Evolutionary conservation across 2,888 invertebrate genomes (phyloP), one percentile per base, ranked within the genome.

Genomic region (Oscheius myriophilus): DNA sequence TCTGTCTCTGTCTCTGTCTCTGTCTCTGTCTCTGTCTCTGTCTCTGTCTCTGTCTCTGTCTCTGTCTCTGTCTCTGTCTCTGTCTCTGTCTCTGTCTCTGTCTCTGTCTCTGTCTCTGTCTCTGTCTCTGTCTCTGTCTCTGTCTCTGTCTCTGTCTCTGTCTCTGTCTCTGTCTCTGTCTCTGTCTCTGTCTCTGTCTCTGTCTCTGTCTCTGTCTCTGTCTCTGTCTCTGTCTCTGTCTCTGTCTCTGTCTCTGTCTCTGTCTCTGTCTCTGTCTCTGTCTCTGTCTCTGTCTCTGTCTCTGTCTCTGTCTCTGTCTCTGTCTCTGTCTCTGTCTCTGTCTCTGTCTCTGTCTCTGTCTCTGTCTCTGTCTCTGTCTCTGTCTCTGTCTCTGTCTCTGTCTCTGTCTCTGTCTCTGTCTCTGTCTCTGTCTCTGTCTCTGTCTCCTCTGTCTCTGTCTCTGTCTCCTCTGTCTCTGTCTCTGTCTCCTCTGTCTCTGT

Each of bases 1-100:
- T 57, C 57, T 57, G 41, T 57, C 57, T 57, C 57, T 57, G 9
- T 43, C 43, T 42, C 57, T 57, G 7, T 57, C 57, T 42, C 42
- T 41, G 4, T 33, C 33, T 33, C 16, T 42, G 4, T 33, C 33
- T 33, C 33, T 33, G 4, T 33, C 33, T 33, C 42, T 57, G n/a
- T 70, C 70, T 64, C 58, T 58, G 57, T 70, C 64, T 63, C 64
- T 70, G 58, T 64, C 70, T 63, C 57, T 70, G 65, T 66, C 51
- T 67, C 55, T 46, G 9, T 55, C 42, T 41, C 57, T 57, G 18
- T 57, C 57, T 57, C 57, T 57, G 41, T 57, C 57, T 57, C 57
- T 57, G 9, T 43, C 43, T 42, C 57, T 57, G 7, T 57, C 57
- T 42, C 42, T 41, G 4, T 33, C 33, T 33, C 16, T 42, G 4